Evolutionary conservation across 2,888 invertebrate species (phyloP).

Genomic region (Tethea ocularis): DNA sequence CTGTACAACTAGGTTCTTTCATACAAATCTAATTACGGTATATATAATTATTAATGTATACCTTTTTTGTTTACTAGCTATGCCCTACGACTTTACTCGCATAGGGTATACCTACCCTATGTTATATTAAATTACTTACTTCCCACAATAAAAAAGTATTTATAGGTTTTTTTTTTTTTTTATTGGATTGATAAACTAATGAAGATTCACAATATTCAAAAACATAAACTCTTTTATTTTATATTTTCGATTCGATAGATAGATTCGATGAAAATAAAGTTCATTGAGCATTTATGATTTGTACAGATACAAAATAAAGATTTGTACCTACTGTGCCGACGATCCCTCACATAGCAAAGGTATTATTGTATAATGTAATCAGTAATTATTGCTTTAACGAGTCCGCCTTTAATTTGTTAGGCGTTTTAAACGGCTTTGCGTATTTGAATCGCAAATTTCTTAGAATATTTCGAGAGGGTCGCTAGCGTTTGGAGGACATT

Average conservation of each 20-base stretch:
- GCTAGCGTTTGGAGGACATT: conserved; percentile 79
- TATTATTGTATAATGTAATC: conserved; percentile 79
- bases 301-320: background rate
- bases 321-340: background rate
- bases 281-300: background rate
- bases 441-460: conserved; percentile 84
- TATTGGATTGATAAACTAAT: too few relatives aligned
- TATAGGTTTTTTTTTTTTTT: too few relatives aligned
- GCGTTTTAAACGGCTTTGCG: conserved; percentile 83
- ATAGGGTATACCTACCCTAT: too few relatives aligned
- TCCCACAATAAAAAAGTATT: too few relatives aligned
- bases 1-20: conserved; percentile 42
- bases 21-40: background rate
- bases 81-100: too few relatives aligned
- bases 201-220: too few relatives aligned
- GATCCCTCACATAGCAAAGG: conserved; percentile 43
- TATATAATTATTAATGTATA: too few relatives aligned
- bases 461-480: conserved; percentile 82
- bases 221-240: too few relatives aligned
- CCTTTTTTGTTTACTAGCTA: background rate
- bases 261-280: background rate
- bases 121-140: too few relatives aligned
- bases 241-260: too few relatives aligned
- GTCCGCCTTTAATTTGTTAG: conserved; percentile 83
- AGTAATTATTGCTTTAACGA: conserved; percentile 82